phyloP scores from a whole-genome alignment of 2,888 invertebrate genomes.

The Lissocephala sabroskyi region DNA sequence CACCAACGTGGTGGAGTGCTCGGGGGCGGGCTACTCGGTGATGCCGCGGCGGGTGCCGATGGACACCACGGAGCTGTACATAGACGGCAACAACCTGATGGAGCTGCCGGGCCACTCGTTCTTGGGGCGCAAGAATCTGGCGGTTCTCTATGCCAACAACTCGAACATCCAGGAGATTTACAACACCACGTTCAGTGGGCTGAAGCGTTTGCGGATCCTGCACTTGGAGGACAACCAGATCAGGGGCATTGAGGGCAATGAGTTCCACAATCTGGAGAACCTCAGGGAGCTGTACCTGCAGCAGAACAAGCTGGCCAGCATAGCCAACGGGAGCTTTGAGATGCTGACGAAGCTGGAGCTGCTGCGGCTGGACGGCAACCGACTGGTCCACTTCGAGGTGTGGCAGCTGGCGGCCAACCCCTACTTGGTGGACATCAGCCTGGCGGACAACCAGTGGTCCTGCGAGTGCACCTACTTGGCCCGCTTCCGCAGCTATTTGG shows the following conservation, averaged over 20 bases:
- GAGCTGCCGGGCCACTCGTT: slow-evolving; percentile 91
- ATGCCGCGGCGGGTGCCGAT: slow-evolving; percentile 92
- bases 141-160: slow-evolving; percentile 89
- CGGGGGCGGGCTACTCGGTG: slow-evolving; percentile 83
- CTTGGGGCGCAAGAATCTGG: slow-evolving; percentile 91
- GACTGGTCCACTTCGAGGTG: slow-evolving; percentile 85
- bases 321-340: slow-evolving; percentile 89
- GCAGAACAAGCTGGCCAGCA: slow-evolving; percentile 85
- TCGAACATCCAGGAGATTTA: slow-evolving; percentile 88
- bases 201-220: slow-evolving; percentile 83
- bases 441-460: slow-evolving; percentile 90
- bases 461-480: slow-evolving; percentile 91
- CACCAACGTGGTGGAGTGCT: slow-evolving; percentile 94
- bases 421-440: slow-evolving; percentile 88
- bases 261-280: slow-evolving; percentile 86
- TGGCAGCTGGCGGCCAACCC: slow-evolving; percentile 90
- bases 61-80: slow-evolving; percentile 95
- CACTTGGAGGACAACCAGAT: slow-evolving; percentile 92
- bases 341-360: slow-evolving; percentile 87
- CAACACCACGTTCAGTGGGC: slow-evolving; percentile 92
- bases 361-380: slow-evolving; percentile 87
- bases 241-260: slow-evolving; percentile 84
- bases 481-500: slow-evolving; percentile 85
- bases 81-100: slow-evolving; percentile 92
- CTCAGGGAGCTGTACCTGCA: slow-evolving; percentile 90